A percentile compares a stretch with the other conserved stretches of the same genome.
These are phyloP conservation scores for Sternotherus odoratus DNA, from an alignment of 2,797 vertebrate species.

Conservation along the genomic window DNA sequence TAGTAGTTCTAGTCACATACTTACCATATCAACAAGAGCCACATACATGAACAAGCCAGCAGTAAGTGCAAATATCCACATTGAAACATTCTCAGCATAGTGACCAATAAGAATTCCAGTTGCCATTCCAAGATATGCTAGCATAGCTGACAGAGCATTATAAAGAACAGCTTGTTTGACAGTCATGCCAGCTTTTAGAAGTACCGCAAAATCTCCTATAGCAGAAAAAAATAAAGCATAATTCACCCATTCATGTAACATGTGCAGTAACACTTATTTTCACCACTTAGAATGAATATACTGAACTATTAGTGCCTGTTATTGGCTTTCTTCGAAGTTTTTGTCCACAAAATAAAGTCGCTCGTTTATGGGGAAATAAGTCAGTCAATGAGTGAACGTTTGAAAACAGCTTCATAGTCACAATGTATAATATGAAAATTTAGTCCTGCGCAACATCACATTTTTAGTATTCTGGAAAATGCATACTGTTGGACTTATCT, in stretches of 20 bases:
- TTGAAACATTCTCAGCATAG: slow-evolving; percentile 94
- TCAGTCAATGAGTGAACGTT: accelerated
- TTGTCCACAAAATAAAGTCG: background rate
- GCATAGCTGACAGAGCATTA: slow-evolving; percentile 93
- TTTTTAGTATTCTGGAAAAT: background rate
- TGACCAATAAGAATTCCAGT: slow-evolving; percentile 95
- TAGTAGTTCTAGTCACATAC: slow-evolving; percentile 53
- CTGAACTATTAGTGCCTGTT: accelerated
- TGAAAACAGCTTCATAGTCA: background rate
- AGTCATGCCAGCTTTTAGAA: slow-evolving; percentile 97
- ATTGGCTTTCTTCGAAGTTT: background rate
- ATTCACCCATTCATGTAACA: background rate
- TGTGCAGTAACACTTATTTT: background rate
- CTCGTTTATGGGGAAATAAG: background rate
- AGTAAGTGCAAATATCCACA: slow-evolving; percentile 97
- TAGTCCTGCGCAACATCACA: background rate
- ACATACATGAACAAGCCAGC: slow-evolving; percentile 98
- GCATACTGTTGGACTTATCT: background rate
- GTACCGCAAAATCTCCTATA: slow-evolving; percentile 95
- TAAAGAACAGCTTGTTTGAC: slow-evolving; percentile 96
- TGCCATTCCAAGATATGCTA: slow-evolving; percentile 93
- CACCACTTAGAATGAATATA: background rate
- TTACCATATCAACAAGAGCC: slow-evolving; percentile 97
- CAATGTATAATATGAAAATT: background rate
- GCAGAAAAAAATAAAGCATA: background rate